These are phyloP conservation scores for Drosophila littoralis DNA, from an alignment of 1,140 invertebrate species.

Conservation along the genomic window DNA sequence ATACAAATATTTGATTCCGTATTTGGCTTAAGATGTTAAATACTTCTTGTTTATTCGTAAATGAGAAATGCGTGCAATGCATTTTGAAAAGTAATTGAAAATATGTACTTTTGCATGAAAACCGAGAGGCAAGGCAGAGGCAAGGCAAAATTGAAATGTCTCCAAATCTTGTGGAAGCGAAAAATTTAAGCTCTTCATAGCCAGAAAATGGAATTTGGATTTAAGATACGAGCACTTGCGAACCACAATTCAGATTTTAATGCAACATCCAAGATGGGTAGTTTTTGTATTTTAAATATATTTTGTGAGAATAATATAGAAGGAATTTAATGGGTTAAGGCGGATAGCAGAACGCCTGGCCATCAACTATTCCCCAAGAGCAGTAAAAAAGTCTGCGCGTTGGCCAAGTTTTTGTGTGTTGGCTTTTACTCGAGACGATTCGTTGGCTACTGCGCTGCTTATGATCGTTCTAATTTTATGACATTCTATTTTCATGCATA, in stretches of 20 bases:
- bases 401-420: constrained; percentile 56
- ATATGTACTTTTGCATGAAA: no score
- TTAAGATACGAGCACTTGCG: not conserved
- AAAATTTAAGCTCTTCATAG: not conserved
- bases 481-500: constrained; percentile 81
- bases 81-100: no score
- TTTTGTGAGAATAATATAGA: constrained; percentile 67
- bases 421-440: constrained; percentile 15
- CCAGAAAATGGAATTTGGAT: constrained; percentile 9
- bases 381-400: constrained; percentile 72
- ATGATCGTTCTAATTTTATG: constrained; percentile 82
- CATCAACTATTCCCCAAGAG: constrained; percentile 77
- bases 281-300: constrained; percentile 39
- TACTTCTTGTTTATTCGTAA: no score
- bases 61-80: no score
- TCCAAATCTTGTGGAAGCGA: not conserved
- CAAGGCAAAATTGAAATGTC: no score
- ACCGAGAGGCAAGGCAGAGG: no score
- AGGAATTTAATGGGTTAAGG: constrained; percentile 75
- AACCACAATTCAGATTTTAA: not conserved
- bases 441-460: constrained; percentile 32
- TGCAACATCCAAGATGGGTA: not conserved
- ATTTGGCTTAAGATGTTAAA: no score
- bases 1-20: no score
- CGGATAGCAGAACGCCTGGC: constrained; percentile 64